Base-by-base conservation (phyloP, 2,888 invertebrate genomes). In the Melipona bicolor region DNA sequence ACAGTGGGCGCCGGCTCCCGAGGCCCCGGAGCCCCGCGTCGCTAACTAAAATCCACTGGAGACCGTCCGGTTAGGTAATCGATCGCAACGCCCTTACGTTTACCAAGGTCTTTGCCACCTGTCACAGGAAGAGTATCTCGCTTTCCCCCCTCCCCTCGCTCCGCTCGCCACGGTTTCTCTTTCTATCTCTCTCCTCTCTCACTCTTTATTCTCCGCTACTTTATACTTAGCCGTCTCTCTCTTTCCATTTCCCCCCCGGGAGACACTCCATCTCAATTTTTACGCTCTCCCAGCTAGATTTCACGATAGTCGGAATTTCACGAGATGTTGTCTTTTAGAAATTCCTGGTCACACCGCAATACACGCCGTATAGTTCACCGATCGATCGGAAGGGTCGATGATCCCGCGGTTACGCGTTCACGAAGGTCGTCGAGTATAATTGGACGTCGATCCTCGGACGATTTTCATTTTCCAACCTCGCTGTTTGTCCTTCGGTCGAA, bases 41-140 rank as follows among this genome's bases (percentile, higher is more conserved):
- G 49, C 80, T 73, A 85, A 88, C 84, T 83, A 84, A 90, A 91
- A 91, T 90, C 87, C 81, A 87, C 85, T 83, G 13, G 21, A 81
- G 69, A 65, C 54, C 65, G 54, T 77, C 79, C 82, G 87, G 90
- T 92, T 92, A 91, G 92, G 89, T 91, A 92, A 92, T 92, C 91
- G 92, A 91, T 92, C 91, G 92, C 89, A 85, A 90, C 87, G 84
- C 90, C 87, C 90, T 89, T 89, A 88, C 84, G 79, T 85, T 90
- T 87, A 88, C 91, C 92, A 92, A 92, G 92, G 92, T 92, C 92
- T 92, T 91, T 92, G 90, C 92, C 92, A 92, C 92, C 91, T 92
- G 92, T 91, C 91, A 87, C 83, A 84, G 77, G 68, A 86, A 88
- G 81, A 85, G 85, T 87, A 87, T 89, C 89, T 89, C 84, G 81